These are phyloP conservation scores for Calosoma granatense DNA, from an alignment of 1,140 invertebrate species.

Conservation along the genomic window DNA sequence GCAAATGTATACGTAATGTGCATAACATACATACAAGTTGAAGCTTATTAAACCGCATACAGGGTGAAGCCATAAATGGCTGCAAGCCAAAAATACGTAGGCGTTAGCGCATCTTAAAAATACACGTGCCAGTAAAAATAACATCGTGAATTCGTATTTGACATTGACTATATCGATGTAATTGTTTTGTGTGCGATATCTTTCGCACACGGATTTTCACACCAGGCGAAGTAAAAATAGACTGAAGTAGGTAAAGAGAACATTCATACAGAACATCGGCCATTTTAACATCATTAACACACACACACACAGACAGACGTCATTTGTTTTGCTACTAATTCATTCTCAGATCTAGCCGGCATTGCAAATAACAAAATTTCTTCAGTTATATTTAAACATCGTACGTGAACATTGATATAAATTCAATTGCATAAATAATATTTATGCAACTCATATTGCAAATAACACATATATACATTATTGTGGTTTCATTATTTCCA, in stretches of 20 bases:
- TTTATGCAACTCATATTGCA: too few species aligned
- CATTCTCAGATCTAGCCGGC: neutral
- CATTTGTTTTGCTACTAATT: neutral
- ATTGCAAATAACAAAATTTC: neutral
- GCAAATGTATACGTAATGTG: too few species aligned
- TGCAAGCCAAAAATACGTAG: neutral
- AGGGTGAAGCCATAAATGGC: neutral
- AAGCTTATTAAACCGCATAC: too few species aligned
- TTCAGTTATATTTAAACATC: too few species aligned
- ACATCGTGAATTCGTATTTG: neutral
- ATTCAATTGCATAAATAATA: too few species aligned
- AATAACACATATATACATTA: too few species aligned
- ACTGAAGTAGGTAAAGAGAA: neutral
- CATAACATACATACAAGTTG: too few species aligned
- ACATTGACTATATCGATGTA: constrained; percentile 1
- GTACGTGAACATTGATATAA: too few species aligned
- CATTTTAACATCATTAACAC: neutral
- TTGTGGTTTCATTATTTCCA: too few species aligned
- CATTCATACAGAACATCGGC: neutral
- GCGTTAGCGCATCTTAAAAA: constrained; percentile 4
- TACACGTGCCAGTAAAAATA: neutral
- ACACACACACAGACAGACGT: neutral
- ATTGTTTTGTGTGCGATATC: neutral
- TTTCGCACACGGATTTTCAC: neutral
- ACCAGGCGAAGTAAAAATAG: neutral